Conservation (phyloP, 1,140 invertebrate genomes). For the Mesaphorura yosii region DNA sequence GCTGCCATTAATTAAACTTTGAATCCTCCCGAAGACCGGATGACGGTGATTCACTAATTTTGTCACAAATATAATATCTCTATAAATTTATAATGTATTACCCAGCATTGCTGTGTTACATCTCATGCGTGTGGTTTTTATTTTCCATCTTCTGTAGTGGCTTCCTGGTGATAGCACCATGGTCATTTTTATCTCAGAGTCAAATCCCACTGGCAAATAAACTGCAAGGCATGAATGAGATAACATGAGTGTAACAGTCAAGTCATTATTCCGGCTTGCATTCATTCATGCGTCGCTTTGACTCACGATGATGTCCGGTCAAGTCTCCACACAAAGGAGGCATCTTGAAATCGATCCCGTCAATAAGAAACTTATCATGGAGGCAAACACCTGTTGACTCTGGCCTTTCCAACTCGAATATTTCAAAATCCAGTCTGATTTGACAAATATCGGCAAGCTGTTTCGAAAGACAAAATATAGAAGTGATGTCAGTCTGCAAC, state of each 20-base stretch:
- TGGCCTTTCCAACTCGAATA: slow-evolving; percentile 58
- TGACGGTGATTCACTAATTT: neutral
- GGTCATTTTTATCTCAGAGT: slow-evolving; percentile 8
- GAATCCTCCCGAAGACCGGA: neutral
- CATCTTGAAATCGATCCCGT: slow-evolving; percentile 57
- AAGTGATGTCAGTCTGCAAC: neutral
- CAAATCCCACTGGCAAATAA: slow-evolving; percentile 22
- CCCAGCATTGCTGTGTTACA: slow-evolving; percentile 18
- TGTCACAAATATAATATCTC: neutral
- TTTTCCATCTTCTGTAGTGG: slow-evolving; percentile 22
- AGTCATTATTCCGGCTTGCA: neutral
- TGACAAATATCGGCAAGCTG: slow-evolving; percentile 28
- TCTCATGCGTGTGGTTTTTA: slow-evolving; percentile 22
- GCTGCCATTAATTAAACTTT: neutral
- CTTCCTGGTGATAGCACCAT: slow-evolving; percentile 4
- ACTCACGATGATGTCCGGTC: slow-evolving; percentile 68
- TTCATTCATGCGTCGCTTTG: neutral
- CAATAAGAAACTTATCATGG: slow-evolving; percentile 68
- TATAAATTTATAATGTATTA: neutral
- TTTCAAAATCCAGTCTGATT: slow-evolving; percentile 60
- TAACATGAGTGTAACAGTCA: neutral
- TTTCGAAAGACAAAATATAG: neutral
- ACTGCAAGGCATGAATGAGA: slow-evolving; percentile 8
- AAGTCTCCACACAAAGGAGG: slow-evolving; percentile 69
- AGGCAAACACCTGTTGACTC: slow-evolving; percentile 65